These are phyloP conservation scores for Clarias magur DNA, from an alignment of 2,113 vertebrate species.

Conservation along the genomic window DNA sequence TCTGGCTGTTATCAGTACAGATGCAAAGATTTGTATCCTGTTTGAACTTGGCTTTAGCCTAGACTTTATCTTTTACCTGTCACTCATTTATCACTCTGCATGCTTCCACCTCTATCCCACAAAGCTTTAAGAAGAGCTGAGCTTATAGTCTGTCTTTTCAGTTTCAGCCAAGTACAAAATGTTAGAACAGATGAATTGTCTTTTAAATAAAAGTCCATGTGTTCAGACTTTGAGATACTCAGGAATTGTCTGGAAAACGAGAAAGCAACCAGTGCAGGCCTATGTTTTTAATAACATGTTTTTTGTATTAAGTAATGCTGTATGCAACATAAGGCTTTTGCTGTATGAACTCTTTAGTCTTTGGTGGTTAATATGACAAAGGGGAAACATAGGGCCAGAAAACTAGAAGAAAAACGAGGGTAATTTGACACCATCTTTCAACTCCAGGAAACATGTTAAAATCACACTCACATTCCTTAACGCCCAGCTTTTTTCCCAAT, in stretches of 20 bases:
- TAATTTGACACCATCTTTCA: neutral
- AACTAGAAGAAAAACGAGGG: neutral
- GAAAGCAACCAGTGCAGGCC: neutral
- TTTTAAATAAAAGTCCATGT: neutral
- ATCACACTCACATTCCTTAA: slow-evolving; percentile 19
- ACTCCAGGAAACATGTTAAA: slow-evolving; percentile 24
- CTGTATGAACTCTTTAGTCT: neutral
- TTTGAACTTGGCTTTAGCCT: neutral
- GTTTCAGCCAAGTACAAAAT: neutral
- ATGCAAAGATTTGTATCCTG: neutral
- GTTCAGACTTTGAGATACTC: neutral
- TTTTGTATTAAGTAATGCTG: neutral
- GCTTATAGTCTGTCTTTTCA: neutral
- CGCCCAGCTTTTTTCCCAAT: slow-evolving; percentile 14
- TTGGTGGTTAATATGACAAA: too few relatives aligned
- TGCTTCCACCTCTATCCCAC: neutral
- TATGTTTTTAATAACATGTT: neutral
- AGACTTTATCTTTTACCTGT: neutral
- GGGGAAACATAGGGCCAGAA: neutral
- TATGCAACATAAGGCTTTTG: neutral
- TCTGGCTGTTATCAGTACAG: neutral
- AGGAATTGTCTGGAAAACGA: neutral
- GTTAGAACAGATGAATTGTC: neutral
- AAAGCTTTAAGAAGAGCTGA: neutral
- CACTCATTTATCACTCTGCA: neutral